phyloP scores from a whole-genome alignment of 2,113 vertebrate genomes.

The Spermophilus dauricus region DNA sequence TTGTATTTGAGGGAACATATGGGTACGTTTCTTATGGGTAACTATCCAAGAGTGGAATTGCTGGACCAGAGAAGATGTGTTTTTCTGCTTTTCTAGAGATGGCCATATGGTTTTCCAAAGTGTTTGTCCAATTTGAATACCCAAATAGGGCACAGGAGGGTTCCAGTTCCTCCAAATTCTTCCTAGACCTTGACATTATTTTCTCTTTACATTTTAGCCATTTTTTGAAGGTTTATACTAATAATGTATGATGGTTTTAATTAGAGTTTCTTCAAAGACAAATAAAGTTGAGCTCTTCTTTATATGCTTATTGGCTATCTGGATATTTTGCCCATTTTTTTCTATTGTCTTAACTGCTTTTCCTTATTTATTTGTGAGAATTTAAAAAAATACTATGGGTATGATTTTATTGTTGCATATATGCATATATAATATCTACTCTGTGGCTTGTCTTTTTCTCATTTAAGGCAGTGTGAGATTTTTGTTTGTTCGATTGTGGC shows the following conservation, averaged over 20 bases:
- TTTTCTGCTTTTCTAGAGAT: neutral
- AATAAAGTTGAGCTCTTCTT: neutral
- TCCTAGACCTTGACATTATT: neutral
- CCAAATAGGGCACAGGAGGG: neutral
- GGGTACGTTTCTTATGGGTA: neutral
- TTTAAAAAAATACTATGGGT: neutral
- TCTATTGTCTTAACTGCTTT: neutral
- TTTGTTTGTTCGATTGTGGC: neutral
- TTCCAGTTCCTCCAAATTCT: neutral
- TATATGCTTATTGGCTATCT: neutral
- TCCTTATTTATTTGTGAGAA: neutral
- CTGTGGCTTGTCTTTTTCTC: neutral
- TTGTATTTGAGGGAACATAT: neutral
- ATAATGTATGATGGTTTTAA: neutral
- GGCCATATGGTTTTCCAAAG: neutral
- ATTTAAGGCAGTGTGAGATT: neutral
- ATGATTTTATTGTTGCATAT: neutral
- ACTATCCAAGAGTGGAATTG: neutral
- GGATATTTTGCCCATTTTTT: neutral
- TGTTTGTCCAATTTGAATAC: neutral
- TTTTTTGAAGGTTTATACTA: neutral
- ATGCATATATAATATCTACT: neutral
- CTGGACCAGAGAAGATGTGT: neutral
- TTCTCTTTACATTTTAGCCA: neutral
- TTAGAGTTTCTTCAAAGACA: neutral